Evolutionary conservation across 2,113 vertebrate genomes (phyloP), one percentile per base, ranked within the genome.

Genomic region (Enhydra lutris): DNA sequence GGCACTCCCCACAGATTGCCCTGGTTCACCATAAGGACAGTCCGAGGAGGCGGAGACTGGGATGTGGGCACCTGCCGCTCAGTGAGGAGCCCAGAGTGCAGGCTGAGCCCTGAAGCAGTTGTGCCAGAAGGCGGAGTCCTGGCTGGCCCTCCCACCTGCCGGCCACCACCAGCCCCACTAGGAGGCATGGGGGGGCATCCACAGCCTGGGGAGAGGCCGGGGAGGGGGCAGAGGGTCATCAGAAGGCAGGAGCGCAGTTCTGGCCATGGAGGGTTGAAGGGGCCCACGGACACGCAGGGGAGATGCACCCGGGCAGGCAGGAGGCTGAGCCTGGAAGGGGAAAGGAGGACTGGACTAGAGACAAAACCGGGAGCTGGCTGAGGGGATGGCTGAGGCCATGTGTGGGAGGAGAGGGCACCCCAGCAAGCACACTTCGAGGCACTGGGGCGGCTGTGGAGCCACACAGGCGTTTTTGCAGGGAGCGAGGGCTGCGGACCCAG

Each of bases 31-130:
- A 0, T 9, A 52, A 21, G 17, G 57, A 52, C 34, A 31, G 42
- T 7, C 17, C 6, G 0, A 50, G 67, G 47, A 2, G n/a, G 17
- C 20, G 8, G 50, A 34, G 24, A 34, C 14, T 1, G 4, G 10
- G 34, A 20, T 7, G 15, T 73, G 20, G 10, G 23, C 1, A 34
- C 26, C 18, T 3, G 34, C 18, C 31, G 23, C 34, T 57, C 47
- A 29, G 31, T 14, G 26, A 81, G 50, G 50, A 61, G 47, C 26
- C 63, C 31, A 17, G n/a, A 12, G 31, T 11, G 1, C 39, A 6
- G 67, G 20, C 57, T 2, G 8, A 50, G 39, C 21, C 31, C 36
- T 17, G 50, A 52, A 85, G 52, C 29, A 29, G 7, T n/a, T 39
- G 31, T 39, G 57, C 45, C 39, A 34, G 73, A 45, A 76, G 73